phyloP scores from a whole-genome alignment of 2,888 invertebrate genomes.

The Drosophila anceps region DNA sequence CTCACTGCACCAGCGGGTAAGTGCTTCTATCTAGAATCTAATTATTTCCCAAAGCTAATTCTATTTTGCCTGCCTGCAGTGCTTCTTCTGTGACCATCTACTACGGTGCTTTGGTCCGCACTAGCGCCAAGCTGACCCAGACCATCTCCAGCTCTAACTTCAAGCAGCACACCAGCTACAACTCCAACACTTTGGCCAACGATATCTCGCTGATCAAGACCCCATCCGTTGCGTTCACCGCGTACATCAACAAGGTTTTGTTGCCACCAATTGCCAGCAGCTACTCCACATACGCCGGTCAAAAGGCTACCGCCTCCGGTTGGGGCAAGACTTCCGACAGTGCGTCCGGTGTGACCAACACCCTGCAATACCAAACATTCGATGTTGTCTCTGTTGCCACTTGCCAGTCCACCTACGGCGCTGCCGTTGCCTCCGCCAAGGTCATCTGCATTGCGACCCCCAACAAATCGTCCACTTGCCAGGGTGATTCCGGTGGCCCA shows the following conservation, averaged over 20 bases:
- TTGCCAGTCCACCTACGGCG: slow-evolving; percentile 74
- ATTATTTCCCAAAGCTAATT: neutral
- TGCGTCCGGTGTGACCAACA: slow-evolving; percentile 58
- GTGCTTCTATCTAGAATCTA: slow-evolving; percentile 5
- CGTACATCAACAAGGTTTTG: slow-evolving; percentile 44
- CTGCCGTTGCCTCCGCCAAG: slow-evolving; percentile 22
- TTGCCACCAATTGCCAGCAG: slow-evolving; percentile 57
- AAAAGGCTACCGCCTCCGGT: slow-evolving; percentile 83
- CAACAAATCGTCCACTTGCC: slow-evolving; percentile 69
- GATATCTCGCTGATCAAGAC: slow-evolving; percentile 80
- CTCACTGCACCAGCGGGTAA: slow-evolving; percentile 80
- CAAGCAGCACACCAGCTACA: slow-evolving; percentile 83
- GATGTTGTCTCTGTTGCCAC: slow-evolving; percentile 73
- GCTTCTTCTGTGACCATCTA: slow-evolving; percentile 64
- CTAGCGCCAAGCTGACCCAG: slow-evolving; percentile 60
- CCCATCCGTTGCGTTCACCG: slow-evolving; percentile 43
- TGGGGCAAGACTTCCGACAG: slow-evolving; percentile 84
- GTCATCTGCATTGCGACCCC: slow-evolving; percentile 76
- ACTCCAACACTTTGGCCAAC: slow-evolving; percentile 60
- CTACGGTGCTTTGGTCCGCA: slow-evolving; percentile 75
- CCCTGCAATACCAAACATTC: slow-evolving; percentile 79
- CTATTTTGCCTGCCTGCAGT: slow-evolving; percentile 38
- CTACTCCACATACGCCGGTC: slow-evolving; percentile 79
- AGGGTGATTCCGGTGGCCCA: slow-evolving; percentile 84
- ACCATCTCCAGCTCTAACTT: slow-evolving; percentile 68